phyloP scores from a whole-genome alignment of 2,113 vertebrate genomes.

The Sialia sialis region DNA sequence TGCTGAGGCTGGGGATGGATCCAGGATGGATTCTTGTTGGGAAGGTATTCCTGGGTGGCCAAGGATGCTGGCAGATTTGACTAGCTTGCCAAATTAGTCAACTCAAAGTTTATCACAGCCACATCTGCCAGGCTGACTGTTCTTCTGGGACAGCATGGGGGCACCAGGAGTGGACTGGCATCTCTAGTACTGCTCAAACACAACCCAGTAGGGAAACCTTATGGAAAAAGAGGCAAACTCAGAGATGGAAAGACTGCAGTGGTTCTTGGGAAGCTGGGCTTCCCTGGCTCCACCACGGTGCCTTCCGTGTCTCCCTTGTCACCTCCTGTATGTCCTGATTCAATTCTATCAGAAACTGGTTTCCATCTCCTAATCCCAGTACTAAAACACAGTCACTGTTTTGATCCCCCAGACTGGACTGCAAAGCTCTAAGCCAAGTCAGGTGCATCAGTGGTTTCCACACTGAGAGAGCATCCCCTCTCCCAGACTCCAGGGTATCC shows the following conservation, averaged over 20 bases:
- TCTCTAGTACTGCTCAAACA: not conserved
- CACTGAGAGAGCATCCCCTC: not conserved
- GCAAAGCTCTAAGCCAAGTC: not conserved
- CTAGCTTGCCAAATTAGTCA: not conserved
- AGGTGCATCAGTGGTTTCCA: not conserved
- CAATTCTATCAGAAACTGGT: not conserved
- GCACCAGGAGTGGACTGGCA: not conserved
- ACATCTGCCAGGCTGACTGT: not conserved
- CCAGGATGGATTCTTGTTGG: rapidly evolving
- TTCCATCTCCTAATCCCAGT: not conserved
- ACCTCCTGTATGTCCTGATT: not conserved
- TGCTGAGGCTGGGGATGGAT: not conserved
- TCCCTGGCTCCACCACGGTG: not conserved
- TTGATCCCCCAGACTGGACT: not conserved
- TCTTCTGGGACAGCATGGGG: not conserved
- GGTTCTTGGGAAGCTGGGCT: not conserved
- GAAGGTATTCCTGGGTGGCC: not conserved
- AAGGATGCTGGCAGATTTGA: not conserved
- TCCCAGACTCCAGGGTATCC: not conserved
- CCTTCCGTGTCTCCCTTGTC: not conserved
- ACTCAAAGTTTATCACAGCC: not conserved
- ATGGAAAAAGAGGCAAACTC: not conserved
- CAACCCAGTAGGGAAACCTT: not conserved
- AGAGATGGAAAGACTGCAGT: not conserved
- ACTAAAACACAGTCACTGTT: not conserved